These are phyloP conservation scores for Eugnorisma glareosa DNA, from an alignment of 2,888 invertebrate genomes.

Conservation along the genomic window DNA sequence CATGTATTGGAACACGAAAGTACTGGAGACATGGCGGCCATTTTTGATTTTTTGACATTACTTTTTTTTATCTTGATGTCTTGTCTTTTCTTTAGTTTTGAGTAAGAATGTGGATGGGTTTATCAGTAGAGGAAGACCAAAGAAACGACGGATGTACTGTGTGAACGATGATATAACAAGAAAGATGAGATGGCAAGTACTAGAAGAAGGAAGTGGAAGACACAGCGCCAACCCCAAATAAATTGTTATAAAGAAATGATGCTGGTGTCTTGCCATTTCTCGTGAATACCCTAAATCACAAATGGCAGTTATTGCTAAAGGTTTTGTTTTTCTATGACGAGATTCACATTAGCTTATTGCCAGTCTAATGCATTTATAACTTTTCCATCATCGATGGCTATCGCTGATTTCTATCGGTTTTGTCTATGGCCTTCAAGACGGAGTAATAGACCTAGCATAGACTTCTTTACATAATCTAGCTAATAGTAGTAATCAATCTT, in stretches of 20 bases:
- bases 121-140: background rate
- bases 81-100: too few relatives aligned
- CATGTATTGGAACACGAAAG: slow-evolving; percentile 26
- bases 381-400: background rate
- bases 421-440: background rate
- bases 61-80: background rate
- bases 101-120: background rate
- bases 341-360: too few relatives aligned
- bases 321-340: too few relatives aligned
- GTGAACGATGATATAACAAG: background rate
- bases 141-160: background rate
- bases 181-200: background rate
- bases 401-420: background rate
- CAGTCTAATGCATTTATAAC: too few relatives aligned
- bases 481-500: too few relatives aligned
- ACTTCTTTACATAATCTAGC: background rate
- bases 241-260: background rate
- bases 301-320: too few relatives aligned
- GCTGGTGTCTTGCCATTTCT: background rate
- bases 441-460: too few relatives aligned
- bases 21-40: background rate
- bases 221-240: background rate
- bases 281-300: background rate
- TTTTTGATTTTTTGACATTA: background rate
- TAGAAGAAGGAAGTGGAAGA: too few relatives aligned